Conservation (phyloP, 2,888 invertebrate species). For the Tenthredo livida region DNA sequence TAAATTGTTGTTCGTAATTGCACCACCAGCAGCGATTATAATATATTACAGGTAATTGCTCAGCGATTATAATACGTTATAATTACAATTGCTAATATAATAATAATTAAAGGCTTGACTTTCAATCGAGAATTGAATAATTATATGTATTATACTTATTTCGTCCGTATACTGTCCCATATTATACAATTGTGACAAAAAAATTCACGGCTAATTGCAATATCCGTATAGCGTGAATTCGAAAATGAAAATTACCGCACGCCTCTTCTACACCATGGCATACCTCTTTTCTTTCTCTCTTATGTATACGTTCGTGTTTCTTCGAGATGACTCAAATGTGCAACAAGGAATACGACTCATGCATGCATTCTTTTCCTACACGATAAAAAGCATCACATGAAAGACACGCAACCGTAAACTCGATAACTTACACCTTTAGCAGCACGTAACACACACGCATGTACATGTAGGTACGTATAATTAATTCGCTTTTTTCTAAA, state of each 20-base stretch:
- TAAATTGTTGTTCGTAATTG: neutral
- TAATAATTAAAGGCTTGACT: neutral
- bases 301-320: neutral
- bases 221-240: neutral
- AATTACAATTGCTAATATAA: constrained; percentile 10
- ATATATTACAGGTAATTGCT: neutral
- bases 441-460: neutral
- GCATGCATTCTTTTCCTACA: neutral
- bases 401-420: neutral
- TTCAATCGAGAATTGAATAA: neutral
- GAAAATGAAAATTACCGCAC: neutral
- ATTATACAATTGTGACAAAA: neutral
- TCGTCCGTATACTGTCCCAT: neutral
- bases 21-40: neutral
- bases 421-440: neutral
- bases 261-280: neutral
- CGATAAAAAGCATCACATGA: neutral
- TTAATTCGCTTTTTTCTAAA: neutral
- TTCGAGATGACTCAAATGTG: neutral
- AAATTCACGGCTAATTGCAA: neutral
- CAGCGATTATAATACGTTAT: neutral
- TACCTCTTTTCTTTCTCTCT: neutral
- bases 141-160: neutral
- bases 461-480: neutral
- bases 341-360: neutral